Percentiles rank a stretch among this genome's conserved stretches.
These are phyloP conservation scores for Bubo bubo DNA, from an alignment of 2,113 vertebrate genomes.

Conservation along the genomic window DNA sequence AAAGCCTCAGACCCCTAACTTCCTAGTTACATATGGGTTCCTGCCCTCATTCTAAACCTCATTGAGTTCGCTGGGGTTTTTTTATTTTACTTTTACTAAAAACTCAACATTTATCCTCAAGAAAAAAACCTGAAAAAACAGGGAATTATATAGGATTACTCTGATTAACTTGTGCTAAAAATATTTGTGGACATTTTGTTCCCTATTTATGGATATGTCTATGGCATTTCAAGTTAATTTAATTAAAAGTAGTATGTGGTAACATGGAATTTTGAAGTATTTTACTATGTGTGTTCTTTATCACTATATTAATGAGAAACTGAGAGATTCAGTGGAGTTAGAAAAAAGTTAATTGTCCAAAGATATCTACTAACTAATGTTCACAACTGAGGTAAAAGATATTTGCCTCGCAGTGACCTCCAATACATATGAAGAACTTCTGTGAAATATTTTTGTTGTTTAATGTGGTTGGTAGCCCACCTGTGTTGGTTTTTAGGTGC, in stretches of 20 bases:
- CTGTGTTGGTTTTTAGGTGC: neutral
- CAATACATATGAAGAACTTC: neutral
- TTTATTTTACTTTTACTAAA: neutral
- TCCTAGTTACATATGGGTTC: neutral
- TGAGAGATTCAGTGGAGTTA: neutral
- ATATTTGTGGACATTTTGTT: neutral
- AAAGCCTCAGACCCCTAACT: neutral
- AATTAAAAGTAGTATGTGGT: neutral
- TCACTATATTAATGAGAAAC: neutral
- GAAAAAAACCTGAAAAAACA: neutral
- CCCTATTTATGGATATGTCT: neutral
- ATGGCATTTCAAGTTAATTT: neutral
- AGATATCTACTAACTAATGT: neutral
- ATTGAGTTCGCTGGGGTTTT: fast-evolving
- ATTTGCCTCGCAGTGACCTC: neutral
- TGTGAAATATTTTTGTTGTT: neutral
- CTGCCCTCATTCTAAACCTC: neutral
- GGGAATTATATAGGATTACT: fast-evolving
- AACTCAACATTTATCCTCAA: neutral
- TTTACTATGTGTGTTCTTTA: neutral
- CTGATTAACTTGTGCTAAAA: neutral
- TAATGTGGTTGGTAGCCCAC: neutral
- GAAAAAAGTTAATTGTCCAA: neutral
- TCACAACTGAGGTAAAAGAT: neutral
- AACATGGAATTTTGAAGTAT: neutral